Conservation (phyloP, 2,113 vertebrate genomes). For the Corapipo altera region DNA sequence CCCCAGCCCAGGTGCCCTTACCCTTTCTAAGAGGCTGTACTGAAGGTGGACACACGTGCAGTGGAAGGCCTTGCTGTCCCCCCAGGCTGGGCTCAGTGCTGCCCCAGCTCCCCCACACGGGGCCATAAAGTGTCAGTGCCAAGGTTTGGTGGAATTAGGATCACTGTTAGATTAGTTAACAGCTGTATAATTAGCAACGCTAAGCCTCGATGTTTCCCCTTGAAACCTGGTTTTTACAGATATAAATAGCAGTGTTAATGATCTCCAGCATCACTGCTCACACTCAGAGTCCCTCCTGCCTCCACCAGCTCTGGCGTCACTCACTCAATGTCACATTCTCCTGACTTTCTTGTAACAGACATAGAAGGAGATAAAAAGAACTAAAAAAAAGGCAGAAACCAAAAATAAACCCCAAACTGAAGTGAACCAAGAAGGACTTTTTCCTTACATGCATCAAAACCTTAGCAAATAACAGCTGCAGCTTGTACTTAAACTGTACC, state of each 20-base stretch:
- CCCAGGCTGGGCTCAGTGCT: not conserved
- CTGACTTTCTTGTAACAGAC: not conserved
- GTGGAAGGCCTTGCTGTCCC: not conserved
- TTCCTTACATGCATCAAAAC: not conserved
- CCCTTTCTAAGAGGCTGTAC: not conserved
- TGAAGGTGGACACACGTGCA: not conserved
- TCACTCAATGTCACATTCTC: conserved; percentile 47
- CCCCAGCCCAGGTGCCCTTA: not conserved
- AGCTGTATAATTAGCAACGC: conserved; percentile 39
- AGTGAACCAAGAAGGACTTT: not conserved
- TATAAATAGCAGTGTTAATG: conserved; percentile 57
- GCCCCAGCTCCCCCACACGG: not conserved
- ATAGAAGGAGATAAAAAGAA: not conserved
- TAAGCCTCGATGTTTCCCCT: conserved; percentile 35
- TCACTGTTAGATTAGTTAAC: conserved; percentile 39
- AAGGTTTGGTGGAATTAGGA: conserved; percentile 41
- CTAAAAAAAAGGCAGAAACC: not conserved
- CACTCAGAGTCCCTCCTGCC: conserved; percentile 11
- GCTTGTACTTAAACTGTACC: not conserved
- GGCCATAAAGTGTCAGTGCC: not conserved
- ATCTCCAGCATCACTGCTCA: conserved; percentile 37
- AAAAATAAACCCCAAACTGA: not conserved
- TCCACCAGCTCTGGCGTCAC: conserved; percentile 7
- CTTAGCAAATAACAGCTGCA: not conserved
- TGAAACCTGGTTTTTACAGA: conserved; percentile 34